Conservation (phyloP, 1,140 invertebrate species). For the Drosophila arizonae region DNA sequence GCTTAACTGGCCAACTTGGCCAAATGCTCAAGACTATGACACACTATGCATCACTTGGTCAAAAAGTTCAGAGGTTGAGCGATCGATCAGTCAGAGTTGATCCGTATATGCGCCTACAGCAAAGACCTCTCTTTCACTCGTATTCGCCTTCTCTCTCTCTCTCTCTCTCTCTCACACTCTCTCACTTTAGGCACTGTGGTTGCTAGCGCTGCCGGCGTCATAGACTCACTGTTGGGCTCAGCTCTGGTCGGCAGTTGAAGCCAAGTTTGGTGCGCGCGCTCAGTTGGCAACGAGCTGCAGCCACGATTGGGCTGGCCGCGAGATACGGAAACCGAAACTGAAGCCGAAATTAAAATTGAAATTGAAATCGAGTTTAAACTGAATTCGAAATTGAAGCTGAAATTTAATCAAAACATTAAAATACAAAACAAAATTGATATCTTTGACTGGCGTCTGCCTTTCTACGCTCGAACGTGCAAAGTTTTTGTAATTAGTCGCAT, state of each 20-base stretch:
- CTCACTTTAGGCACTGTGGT: neutral
- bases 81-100: constrained; percentile 7
- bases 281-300: constrained; percentile 76
- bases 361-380: neutral
- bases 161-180: constrained; percentile 1
- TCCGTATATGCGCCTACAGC: too few relatives aligned
- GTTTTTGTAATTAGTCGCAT: constrained; percentile 70
- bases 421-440: constrained; percentile 20
- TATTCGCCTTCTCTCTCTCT: neutral
- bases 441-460: constrained; percentile 23
- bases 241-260: constrained; percentile 34
- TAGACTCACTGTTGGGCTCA: constrained; percentile 16
- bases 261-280: constrained; percentile 42
- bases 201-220: constrained; percentile 25
- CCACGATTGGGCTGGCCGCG: constrained; percentile 71
- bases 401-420: constrained; percentile 18
- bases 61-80: constrained; percentile 34
- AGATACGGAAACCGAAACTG: constrained; percentile 56
- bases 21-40: neutral
- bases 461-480: constrained; percentile 60
- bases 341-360: constrained; percentile 38
- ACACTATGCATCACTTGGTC: constrained; percentile 35
- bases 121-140: neutral
- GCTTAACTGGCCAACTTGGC: neutral
- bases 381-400: constrained; percentile 17